These are phyloP conservation scores for Muraenolepis orangiensis DNA, from an alignment of 2,797 vertebrate species.

Conservation along the genomic window DNA sequence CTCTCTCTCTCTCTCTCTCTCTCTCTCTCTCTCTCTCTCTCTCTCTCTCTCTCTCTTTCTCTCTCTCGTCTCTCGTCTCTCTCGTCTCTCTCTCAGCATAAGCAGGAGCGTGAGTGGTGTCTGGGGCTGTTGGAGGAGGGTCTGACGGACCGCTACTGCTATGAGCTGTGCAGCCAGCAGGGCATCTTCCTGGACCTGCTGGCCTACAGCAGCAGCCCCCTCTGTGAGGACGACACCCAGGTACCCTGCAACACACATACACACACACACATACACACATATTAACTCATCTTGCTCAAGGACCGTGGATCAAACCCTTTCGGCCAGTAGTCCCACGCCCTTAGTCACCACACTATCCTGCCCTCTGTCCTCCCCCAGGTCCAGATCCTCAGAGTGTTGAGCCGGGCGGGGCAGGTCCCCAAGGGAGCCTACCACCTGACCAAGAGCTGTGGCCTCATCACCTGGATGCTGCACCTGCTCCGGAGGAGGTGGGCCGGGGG, in stretches of 20 bases:
- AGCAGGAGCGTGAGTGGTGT: slow-evolving; percentile 85
- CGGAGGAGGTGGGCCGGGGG: slow-evolving; percentile 88
- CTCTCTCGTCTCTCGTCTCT: too few relatives aligned
- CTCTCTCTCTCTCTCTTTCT: background rate
- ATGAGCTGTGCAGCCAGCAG: slow-evolving; percentile 83
- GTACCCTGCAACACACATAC: slow-evolving; percentile 58
- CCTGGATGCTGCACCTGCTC: slow-evolving; percentile 79
- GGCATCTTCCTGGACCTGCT: slow-evolving; percentile 83
- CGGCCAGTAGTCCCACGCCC: too few relatives aligned
- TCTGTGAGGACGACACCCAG: slow-evolving; percentile 80
- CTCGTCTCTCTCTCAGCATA: slow-evolving; percentile 76
- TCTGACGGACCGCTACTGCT: slow-evolving; percentile 81
- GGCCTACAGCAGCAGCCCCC: slow-evolving; percentile 81
- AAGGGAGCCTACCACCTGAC: slow-evolving; percentile 85
- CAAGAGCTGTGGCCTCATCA: slow-evolving; percentile 82
- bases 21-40: too few relatives aligned
- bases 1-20: too few relatives aligned
- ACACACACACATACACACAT: background rate
- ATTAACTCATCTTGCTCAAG: too few relatives aligned
- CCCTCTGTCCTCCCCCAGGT: slow-evolving; percentile 60
- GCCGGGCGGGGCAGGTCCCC: slow-evolving; percentile 70
- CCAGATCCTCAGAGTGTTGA: slow-evolving; percentile 81
- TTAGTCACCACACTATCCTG: too few relatives aligned
- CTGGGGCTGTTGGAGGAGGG: slow-evolving; percentile 83
- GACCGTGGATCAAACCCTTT: background rate